Evolutionary conservation across 1,140 invertebrate species (phyloP).

Genomic region (Lordiphosa collinella): DNA sequence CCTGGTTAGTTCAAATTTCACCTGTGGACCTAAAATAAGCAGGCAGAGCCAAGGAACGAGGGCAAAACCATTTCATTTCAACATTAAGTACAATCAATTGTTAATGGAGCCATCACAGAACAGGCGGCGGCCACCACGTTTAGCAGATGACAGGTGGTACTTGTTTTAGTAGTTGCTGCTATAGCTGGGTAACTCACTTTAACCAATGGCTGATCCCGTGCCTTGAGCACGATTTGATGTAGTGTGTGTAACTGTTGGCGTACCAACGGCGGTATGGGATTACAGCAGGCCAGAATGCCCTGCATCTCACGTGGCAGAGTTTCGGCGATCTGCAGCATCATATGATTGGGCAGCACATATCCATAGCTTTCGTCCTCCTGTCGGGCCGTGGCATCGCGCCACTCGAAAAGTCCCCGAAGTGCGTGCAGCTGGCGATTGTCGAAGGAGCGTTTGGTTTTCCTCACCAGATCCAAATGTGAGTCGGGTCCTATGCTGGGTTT

Average conservation of each 20-base stretch:
- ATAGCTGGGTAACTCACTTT: slow-evolving; percentile 81
- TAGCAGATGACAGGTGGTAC: slow-evolving; percentile 11
- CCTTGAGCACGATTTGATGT: slow-evolving; percentile 88
- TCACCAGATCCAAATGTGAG: slow-evolving; percentile 88
- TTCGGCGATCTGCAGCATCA: slow-evolving; percentile 95
- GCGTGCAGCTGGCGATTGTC: slow-evolving; percentile 93
- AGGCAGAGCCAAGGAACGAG: not conserved
- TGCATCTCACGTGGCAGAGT: slow-evolving; percentile 95
- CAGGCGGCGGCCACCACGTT: not conserved
- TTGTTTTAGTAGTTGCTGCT: not conserved
- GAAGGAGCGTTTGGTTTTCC: slow-evolving; percentile 89
- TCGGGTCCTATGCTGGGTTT: slow-evolving; percentile 88
- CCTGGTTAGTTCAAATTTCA: no score
- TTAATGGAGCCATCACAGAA: slow-evolving; percentile 11
- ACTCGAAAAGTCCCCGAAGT: slow-evolving; percentile 89
- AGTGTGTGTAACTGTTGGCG: slow-evolving; percentile 87
- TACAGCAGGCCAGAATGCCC: slow-evolving; percentile 95
- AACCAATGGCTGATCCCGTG: slow-evolving; percentile 86
- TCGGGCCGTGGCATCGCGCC: slow-evolving; percentile 93
- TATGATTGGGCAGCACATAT: slow-evolving; percentile 97
- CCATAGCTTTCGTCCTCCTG: slow-evolving; percentile 94
- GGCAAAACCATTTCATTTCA: slow-evolving; percentile 24
- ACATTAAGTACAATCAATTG: slow-evolving; percentile 38
- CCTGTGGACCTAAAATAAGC: no score
- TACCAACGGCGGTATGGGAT: slow-evolving; percentile 94